These are phyloP conservation scores for Drosophila orena DNA, from an alignment of 1,140 invertebrate genomes.

Conservation along the genomic window DNA sequence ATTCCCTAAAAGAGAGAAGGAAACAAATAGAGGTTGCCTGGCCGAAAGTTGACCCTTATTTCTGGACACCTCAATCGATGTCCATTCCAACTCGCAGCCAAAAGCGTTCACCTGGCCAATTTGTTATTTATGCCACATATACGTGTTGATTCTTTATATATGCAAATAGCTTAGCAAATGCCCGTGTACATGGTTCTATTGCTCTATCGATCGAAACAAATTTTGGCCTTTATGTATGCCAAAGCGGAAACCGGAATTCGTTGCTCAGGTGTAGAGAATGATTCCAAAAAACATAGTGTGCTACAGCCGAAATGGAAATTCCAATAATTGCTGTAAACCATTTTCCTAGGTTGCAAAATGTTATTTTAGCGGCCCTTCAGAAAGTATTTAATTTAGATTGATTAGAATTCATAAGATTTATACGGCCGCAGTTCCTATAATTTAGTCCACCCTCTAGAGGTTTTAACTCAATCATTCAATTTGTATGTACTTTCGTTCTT, in stretches of 20 bases:
- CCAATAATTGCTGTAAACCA: background rate
- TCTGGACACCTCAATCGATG: constrained; percentile 19
- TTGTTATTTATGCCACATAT: constrained; percentile 76
- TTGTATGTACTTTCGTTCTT: too few species aligned
- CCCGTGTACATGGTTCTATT: constrained; percentile 34
- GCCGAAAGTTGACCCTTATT: constrained; percentile 19
- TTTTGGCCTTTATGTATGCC: constrained; percentile 40
- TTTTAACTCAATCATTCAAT: too few species aligned
- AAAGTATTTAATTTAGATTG: background rate
- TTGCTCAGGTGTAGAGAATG: constrained; percentile 1
- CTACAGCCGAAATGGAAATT: background rate
- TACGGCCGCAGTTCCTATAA: too few species aligned
- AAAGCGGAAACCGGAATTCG: constrained; percentile 29
- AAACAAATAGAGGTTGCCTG: background rate
- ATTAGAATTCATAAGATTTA: too few species aligned
- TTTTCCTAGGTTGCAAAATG: background rate
- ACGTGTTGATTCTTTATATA: constrained; percentile 80
- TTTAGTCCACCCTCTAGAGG: too few species aligned
- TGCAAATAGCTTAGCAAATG: constrained; percentile 55
- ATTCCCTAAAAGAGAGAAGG: constrained; percentile 2
- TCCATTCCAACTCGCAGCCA: background rate
- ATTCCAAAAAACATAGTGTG: background rate
- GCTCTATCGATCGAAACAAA: constrained; percentile 44
- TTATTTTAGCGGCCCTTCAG: background rate
- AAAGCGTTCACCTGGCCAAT: constrained; percentile 56